phyloP scores from a whole-genome alignment of 2,888 invertebrate genomes.

The Trissolcus brochymenae region DNA sequence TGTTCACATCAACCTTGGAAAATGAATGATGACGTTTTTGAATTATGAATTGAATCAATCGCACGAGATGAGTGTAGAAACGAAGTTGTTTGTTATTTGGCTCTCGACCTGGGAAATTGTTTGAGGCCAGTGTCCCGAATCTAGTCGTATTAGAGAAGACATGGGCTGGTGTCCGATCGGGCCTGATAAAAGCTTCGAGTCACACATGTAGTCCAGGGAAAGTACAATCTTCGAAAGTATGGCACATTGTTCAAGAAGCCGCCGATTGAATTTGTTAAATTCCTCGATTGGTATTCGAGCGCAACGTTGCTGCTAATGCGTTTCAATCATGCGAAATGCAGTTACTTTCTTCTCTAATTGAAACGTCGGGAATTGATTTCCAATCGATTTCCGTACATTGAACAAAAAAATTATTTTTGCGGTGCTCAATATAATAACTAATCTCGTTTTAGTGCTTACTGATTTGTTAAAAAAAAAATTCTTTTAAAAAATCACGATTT shows the following conservation, averaged over 20 bases:
- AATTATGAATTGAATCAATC: conserved; percentile 12
- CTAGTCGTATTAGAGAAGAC: conserved; percentile 28
- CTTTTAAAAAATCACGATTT: too few species aligned
- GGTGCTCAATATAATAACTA: too few species aligned
- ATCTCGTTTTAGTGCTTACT: too few species aligned
- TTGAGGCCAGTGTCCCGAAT: conserved; percentile 47
- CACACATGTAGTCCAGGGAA: conserved; percentile 45
- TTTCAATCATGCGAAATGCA: conserved; percentile 30
- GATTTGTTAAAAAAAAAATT: too few species aligned
- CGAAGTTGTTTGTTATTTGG: conserved; percentile 8
- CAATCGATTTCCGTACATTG: conserved; percentile 5
- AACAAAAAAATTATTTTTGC: too few species aligned
- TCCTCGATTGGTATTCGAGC: conserved; percentile 41
- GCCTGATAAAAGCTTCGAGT: conserved; percentile 37
- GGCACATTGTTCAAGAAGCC: conserved; percentile 33
- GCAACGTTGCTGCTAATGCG: conserved; percentile 32
- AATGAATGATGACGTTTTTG: conserved; percentile 23
- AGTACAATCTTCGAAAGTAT: conserved; percentile 46
- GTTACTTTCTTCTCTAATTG: conserved; percentile 42
- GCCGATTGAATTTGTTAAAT: conserved; percentile 44
- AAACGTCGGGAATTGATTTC: conserved; percentile 26
- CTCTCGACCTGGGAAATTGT: conserved; percentile 27
- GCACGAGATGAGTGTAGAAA: conserved; percentile 22
- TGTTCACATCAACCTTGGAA: conserved; percentile 9
- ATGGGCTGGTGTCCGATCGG: conserved; percentile 17